Base-by-base conservation (phyloP, 2,113 vertebrate species). In the Macroglossus sobrinus region DNA sequence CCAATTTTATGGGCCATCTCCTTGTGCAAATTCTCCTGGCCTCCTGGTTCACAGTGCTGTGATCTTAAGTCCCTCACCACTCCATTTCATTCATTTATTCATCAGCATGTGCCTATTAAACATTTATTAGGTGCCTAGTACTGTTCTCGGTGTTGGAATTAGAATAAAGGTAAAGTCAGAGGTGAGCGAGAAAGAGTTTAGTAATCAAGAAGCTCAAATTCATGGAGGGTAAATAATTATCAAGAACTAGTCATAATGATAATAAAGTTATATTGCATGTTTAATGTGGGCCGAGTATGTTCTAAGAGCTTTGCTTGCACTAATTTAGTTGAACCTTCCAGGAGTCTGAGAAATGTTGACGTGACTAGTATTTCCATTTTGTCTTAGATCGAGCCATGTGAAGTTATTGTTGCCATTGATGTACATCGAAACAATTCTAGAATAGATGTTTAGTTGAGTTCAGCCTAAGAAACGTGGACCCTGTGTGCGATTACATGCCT, bases 401-500 rank as follows among this genome's bases (percentile, higher is more conserved):
- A 63, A n/a, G 40, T 74, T 45, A 63, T 14, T 53, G 13, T 24
- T 63, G 45, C 14, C 0, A 7, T 43, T 43, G 66, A 64, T 13
- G 0, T 3, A 47, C 2, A 18, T 45, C 74, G 45, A 26, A 24
- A n/a, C n/a, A 26, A 28, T 38, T 43, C 6, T 38, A 81, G 66
- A 21, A 9, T 2, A 45, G 43, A 21, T 33, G 15, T 71, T 85
- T 35, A 43, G 47, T 16, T 30, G 5, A 43, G 11, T 28, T 87
- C 7, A 68, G 21, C 33, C 22, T 16, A 43, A 79, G 59, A 92
- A 5, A n/a, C 61, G 14, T 64, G 53, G 53, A 7, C 50, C 28
- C 12, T 50, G 0, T 0, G 1, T 6, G 53, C 3, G 7, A 24
- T 55, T 61, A 26, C 9, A 2, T 7, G 26, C 19, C 16, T 19